Evolutionary conservation across 2,888 invertebrate species (phyloP).

Genomic region (Melieria omissa): DNA sequence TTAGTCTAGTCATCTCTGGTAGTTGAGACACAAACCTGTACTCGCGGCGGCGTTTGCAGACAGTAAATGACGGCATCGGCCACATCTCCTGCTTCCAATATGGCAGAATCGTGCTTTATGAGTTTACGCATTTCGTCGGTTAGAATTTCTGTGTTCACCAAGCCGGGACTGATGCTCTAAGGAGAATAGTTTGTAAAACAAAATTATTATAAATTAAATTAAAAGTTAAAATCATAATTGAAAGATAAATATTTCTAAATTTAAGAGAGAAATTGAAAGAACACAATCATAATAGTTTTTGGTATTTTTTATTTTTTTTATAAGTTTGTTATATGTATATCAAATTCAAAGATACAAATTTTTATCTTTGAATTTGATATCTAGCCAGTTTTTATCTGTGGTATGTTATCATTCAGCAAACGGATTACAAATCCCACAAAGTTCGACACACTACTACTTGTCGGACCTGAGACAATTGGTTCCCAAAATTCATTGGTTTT

Average conservation of each 20-base stretch:
- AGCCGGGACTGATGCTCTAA: conserved; percentile 20
- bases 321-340: no score
- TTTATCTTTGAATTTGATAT: no score
- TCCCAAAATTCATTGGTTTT: no score
- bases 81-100: conserved; percentile 54
- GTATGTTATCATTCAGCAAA: no score
- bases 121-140: neutral
- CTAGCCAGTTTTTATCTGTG: neutral
- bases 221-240: neutral
- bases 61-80: conserved; percentile 56
- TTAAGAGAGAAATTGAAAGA: no score
- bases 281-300: no score
- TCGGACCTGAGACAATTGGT: no score
- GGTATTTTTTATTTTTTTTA: no score
- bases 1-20: neutral
- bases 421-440: no score
- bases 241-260: neutral
- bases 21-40: conserved; percentile 45
- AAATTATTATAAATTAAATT: neutral
- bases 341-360: no score
- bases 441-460: no score
- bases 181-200: neutral
- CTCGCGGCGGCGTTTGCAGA: conserved; percentile 57
- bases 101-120: conserved; percentile 9
- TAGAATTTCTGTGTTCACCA: conserved; percentile 13